Evolutionary conservation across 1,140 invertebrate genomes (phyloP), one percentile per base, ranked within the genome.

Genomic region (Bombus consobrinus): DNA sequence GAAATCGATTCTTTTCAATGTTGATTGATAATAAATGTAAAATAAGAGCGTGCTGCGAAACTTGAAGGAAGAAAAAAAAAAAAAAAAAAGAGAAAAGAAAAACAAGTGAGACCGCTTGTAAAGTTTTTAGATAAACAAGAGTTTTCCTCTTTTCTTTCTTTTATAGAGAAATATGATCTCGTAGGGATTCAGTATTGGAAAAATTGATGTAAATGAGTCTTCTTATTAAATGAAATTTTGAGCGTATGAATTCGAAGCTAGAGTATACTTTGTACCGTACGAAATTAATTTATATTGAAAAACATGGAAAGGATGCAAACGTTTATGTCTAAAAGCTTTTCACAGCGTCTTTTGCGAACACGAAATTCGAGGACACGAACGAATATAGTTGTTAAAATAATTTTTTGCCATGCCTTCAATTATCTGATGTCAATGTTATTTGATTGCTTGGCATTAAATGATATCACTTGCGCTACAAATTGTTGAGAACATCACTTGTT

Each of bases 401-500:
- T 68, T 69, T 47, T 69, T 41, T 80, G 64, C 43, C 78, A 80
- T 39, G 59, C 34, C 39, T 80, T 80, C 64, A 80, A 68, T 80
- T 80, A 80, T 69, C 43, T 4, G 37, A 69, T 80, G 32, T 69
- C 41, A 32, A 79, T 79, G 62, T 79, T 68, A 66, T 53, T 80
- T 69, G 37, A 69, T 69, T 80, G 78, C 64, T 80, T 69, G 41
- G 32, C 41, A 69, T 80, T 80, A 80, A 80, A 80, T 79, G 28
- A 79, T 69, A 69, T 53, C 25, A 69, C 39, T 47, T 69, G 64
- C 64, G 41, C 43, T 69, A 39, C 22, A 69, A 80, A n/a, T 68
- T 43, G n/a, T 68, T 68, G 32, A 80, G 4, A 68, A 69, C 10
- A 69, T 80, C 18, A 80, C 32, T 80, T 34, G 78, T 69, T 80